Percentiles rank a stretch among this genome's conserved stretches.
Conservation (phyloP, 2,797 vertebrate species). For the Phylloscopus collybita region DNA sequence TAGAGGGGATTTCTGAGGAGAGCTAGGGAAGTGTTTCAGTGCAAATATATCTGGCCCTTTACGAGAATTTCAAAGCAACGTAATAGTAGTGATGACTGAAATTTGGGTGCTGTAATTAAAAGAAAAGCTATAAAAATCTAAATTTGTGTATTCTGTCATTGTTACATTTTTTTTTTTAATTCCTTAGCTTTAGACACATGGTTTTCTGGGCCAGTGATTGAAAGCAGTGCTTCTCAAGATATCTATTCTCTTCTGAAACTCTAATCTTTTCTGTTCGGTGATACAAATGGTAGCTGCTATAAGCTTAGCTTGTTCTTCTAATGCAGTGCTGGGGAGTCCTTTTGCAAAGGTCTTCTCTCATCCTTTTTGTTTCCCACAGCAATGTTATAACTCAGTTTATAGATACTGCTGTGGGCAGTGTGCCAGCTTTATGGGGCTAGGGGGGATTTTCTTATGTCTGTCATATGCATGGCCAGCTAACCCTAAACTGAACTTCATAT, state of each 20-base stretch:
- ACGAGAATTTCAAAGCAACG: neutral
- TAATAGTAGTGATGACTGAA: neutral
- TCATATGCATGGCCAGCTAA: neutral
- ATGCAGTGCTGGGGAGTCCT: neutral
- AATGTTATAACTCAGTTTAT: neutral
- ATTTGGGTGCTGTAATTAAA: neutral
- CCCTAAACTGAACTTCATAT: neutral
- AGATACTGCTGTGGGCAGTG: neutral
- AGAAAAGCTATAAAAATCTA: neutral
- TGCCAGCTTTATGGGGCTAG: neutral
- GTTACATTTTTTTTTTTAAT: neutral
- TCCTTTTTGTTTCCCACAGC: neutral
- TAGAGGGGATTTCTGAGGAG: neutral
- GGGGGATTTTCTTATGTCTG: neutral
- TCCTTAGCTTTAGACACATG: neutral
- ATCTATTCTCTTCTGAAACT: neutral
- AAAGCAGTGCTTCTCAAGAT: neutral
- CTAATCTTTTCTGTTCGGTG: neutral
- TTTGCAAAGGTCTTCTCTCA: neutral
- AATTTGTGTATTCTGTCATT: neutral
- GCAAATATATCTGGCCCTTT: neutral
- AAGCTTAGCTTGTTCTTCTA: neutral
- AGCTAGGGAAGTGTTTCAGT: neutral
- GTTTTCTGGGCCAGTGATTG: neutral
- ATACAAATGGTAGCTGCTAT: neutral